Percentiles rank a stretch among this genome's conserved stretches.
These are phyloP conservation scores for Herpetotheres cachinnans DNA, from an alignment of 2,113 vertebrate genomes.

Conservation along the genomic window DNA sequence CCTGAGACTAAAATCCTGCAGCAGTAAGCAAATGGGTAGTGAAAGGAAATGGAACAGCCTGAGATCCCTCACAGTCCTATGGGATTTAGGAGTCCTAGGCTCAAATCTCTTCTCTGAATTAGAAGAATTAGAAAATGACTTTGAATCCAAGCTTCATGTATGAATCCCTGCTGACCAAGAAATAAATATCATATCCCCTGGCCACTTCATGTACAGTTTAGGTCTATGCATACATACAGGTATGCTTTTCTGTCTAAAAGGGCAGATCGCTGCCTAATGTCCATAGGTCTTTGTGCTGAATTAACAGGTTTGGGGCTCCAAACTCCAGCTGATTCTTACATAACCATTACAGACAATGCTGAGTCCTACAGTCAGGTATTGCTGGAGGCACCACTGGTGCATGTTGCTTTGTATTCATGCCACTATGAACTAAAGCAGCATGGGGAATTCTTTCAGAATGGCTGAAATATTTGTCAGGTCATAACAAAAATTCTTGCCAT, in stretches of 20 bases:
- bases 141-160: not conserved
- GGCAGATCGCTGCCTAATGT: not conserved
- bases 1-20: not conserved
- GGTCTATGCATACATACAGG: not conserved
- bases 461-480: not conserved
- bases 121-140: not conserved
- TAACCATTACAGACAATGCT: not conserved
- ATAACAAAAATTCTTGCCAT: not conserved
- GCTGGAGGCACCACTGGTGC: not conserved
- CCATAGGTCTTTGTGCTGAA: not conserved
- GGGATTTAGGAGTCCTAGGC: not conserved
- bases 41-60: not conserved
- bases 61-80: not conserved
- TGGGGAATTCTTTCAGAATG: not conserved
- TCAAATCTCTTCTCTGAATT: not conserved
- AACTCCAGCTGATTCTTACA: not conserved
- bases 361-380: not conserved
- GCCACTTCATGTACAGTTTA: not conserved
- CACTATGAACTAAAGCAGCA: not conserved
- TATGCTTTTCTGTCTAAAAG: not conserved
- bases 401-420: not conserved
- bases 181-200: not conserved
- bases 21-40: not conserved
- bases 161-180: not conserved
- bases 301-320: not conserved